Percentiles rank a stretch among this genome's conserved stretches.
Evolutionary conservation across 1,140 invertebrate genomes (phyloP).

Genomic region (Philotrypesis tridentata): DNA sequence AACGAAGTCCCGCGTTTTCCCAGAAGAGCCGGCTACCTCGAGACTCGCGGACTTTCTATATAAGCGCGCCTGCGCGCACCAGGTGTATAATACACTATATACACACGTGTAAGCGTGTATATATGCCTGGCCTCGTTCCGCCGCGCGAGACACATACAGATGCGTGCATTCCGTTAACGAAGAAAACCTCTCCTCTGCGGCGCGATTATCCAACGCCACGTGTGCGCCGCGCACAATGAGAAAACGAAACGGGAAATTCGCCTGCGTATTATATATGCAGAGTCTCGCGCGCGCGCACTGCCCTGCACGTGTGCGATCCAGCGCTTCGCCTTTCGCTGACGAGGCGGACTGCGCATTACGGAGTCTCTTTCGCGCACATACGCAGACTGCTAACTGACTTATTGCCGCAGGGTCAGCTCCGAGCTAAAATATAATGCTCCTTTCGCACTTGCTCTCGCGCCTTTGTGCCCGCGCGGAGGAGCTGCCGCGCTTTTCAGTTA

Average conservation of each 20-base stretch:
- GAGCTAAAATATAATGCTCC: background rate
- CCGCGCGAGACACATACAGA: too few species aligned
- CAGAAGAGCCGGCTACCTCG: too few species aligned
- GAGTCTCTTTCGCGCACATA: too few species aligned
- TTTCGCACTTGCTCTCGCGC: background rate
- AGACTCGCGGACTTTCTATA: too few species aligned
- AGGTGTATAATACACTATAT: background rate
- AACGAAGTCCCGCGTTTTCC: conserved; percentile 7
- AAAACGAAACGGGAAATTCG: background rate
- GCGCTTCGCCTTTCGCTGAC: conserved; percentile 52
- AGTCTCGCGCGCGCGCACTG: too few species aligned
- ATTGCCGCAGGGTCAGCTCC: too few species aligned
- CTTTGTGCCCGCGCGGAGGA: background rate
- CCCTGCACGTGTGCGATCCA: conserved; percentile 40
- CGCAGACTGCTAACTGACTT: too few species aligned
- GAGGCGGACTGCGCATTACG: conserved; percentile 38
- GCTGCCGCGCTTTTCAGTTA: background rate
- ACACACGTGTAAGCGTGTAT: too few species aligned
- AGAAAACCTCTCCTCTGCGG: background rate
- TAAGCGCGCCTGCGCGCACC: too few species aligned
- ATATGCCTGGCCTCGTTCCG: too few species aligned
- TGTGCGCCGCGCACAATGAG: background rate
- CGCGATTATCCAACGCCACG: conserved; percentile 3
- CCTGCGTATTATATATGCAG: background rate
- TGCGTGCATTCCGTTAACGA: background rate